Evolutionary conservation across 2,797 vertebrate genomes (phyloP).

Genomic region (Lacerta agilis): DNA sequence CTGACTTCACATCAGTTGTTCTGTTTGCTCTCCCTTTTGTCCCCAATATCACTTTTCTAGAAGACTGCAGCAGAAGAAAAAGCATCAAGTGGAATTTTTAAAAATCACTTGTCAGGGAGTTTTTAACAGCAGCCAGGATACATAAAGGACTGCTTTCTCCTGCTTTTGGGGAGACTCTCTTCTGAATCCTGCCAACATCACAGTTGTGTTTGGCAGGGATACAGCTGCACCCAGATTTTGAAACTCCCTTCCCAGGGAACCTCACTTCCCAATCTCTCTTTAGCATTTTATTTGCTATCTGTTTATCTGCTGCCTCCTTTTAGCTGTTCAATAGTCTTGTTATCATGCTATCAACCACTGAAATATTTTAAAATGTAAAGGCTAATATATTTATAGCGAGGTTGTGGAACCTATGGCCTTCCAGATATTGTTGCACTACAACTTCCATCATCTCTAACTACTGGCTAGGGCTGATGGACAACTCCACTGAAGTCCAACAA

Average conservation of each 20-base stretch:
- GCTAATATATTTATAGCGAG: not conserved
- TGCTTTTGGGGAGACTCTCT: not conserved
- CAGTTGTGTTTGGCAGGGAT: not conserved
- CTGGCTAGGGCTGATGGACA: too few relatives aligned
- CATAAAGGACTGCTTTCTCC: not conserved
- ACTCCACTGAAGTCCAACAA: too few relatives aligned
- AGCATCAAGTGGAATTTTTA: not conserved
- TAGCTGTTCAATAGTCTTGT: not conserved
- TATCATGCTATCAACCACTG: not conserved
- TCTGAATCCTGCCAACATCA: not conserved
- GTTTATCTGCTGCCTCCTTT: not conserved
- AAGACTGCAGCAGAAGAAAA: slow-evolving; percentile 22
- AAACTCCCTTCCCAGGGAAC: not conserved
- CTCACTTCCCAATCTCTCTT: not conserved
- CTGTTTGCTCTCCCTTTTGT: slow-evolving; percentile 72
- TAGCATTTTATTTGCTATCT: not conserved
- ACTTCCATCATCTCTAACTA: too few relatives aligned
- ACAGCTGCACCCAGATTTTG: not conserved
- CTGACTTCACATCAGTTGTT: slow-evolving; percentile 65
- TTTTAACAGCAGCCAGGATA: not conserved
- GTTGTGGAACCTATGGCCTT: not conserved
- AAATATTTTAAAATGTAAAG: not conserved
- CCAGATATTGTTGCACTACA: too few relatives aligned
- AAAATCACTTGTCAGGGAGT: not conserved
- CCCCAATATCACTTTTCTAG: slow-evolving; percentile 53